Evolutionary conservation across 2,797 vertebrate species (phyloP).

Genomic region (Chloroceryle inda): DNA sequence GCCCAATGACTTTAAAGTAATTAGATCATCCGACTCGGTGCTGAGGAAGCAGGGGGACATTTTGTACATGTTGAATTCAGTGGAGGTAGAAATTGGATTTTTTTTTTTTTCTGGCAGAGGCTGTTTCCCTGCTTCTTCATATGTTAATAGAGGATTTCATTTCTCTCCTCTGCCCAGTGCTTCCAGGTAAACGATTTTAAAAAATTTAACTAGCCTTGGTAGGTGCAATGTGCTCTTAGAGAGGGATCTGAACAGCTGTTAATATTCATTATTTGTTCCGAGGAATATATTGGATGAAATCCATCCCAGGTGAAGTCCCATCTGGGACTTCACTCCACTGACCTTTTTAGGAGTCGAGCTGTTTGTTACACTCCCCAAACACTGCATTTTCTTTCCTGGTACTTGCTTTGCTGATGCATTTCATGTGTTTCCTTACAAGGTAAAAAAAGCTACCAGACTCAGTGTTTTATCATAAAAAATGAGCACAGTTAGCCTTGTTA

Average conservation of each 20-base stretch:
- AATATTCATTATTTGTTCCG: not conserved
- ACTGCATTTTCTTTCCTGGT: not conserved
- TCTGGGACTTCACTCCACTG: not conserved
- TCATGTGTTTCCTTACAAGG: not conserved
- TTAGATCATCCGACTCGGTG: not conserved
- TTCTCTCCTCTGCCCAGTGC: not conserved
- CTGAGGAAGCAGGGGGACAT: not conserved
- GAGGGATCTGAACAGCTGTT: not conserved
- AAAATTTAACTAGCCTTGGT: not conserved
- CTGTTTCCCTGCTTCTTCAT: not conserved
- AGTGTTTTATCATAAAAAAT: not conserved
- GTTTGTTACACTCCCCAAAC: not conserved
- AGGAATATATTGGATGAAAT: not conserved
- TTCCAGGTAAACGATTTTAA: conserved; percentile 18
- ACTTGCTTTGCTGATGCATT: not conserved
- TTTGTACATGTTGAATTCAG: not conserved
- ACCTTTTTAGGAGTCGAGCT: not conserved
- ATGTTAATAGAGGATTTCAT: not conserved
- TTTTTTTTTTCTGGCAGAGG: conserved; percentile 6
- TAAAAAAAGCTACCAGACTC: not conserved
- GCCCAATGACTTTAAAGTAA: not conserved
- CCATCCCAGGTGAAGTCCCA: not conserved
- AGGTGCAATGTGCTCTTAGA: not conserved
- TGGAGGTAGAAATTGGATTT: not conserved
- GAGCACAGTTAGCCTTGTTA: not conserved